These are phyloP conservation scores for Temnothorax longispinosus DNA, from an alignment of 1,140 invertebrate species.

Conservation along the genomic window DNA sequence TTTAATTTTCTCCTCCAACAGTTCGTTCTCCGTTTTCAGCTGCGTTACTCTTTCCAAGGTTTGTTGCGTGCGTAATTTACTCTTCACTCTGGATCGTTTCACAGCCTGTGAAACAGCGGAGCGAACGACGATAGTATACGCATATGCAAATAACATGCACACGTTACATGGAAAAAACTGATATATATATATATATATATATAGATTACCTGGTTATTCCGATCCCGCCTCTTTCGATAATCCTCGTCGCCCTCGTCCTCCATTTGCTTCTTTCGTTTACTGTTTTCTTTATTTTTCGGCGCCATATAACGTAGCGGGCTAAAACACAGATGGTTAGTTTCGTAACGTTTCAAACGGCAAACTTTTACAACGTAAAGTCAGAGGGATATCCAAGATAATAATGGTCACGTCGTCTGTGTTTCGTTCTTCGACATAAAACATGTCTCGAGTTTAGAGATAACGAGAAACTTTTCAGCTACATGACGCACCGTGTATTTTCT, in stretches of 20 bases:
- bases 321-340: slow-evolving; percentile 15
- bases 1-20: slow-evolving; percentile 94
- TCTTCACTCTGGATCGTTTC: slow-evolving; percentile 95
- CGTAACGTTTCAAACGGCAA: background rate
- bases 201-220: slow-evolving; percentile 92
- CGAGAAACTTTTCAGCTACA: background rate
- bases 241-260: slow-evolving; percentile 92
- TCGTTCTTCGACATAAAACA: background rate
- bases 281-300: slow-evolving; percentile 84
- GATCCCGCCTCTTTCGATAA: slow-evolving; percentile 92
- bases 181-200: background rate
- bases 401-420: too few species aligned
- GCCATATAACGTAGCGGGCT: slow-evolving; percentile 80
- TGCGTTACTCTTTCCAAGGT: slow-evolving; percentile 92
- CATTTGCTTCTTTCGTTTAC: slow-evolving; percentile 75
- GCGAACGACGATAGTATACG: background rate
- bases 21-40: slow-evolving; percentile 93
- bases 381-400: background rate
- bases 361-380: background rate
- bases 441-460: background rate
- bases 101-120: slow-evolving; percentile 89
- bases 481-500: too few species aligned
- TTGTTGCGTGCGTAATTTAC: slow-evolving; percentile 92
- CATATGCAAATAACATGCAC: background rate
- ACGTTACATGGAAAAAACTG: background rate